Evolutionary conservation across 2,888 invertebrate genomes (phyloP).

Genomic region (Caenorhabditis afra): DNA sequence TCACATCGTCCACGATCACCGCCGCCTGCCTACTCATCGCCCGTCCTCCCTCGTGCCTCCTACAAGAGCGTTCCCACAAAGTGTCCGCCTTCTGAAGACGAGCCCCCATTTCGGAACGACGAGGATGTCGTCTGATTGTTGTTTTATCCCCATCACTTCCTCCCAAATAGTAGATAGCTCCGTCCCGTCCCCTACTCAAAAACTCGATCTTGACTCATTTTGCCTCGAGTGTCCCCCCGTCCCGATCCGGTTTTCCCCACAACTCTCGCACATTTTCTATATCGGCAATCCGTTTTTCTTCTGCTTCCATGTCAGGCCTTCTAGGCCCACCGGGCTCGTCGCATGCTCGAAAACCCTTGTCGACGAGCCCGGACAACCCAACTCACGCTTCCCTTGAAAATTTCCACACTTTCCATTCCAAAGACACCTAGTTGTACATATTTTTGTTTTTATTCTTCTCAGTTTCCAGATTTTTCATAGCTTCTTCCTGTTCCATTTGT

Average conservation of each 20-base stretch:
- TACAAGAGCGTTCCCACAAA: slow-evolving; percentile 27
- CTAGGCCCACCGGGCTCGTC: neutral
- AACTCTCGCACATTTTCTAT: neutral
- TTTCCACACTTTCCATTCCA: neutral
- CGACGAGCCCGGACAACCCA: neutral
- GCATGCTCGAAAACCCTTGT: neutral
- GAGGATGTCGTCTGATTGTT: neutral
- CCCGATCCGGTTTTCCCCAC: too few relatives aligned
- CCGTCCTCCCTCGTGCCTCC: neutral
- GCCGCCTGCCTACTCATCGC: slow-evolving; percentile 29
- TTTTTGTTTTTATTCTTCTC: slow-evolving; percentile 42
- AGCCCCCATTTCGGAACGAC: slow-evolving; percentile 6
- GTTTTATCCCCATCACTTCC: neutral
- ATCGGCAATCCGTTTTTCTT: neutral
- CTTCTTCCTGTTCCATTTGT: slow-evolving; percentile 19
- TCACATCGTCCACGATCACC: slow-evolving; percentile 11
- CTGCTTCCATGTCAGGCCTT: neutral
- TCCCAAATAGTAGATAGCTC: neutral
- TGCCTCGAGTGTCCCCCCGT: neutral
- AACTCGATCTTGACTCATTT: neutral
- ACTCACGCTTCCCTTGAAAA: neutral
- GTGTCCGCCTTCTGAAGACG: neutral
- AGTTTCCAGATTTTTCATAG: neutral
- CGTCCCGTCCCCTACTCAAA: neutral
- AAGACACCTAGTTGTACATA: slow-evolving; percentile 45